Evolutionary conservation across 1,140 invertebrate genomes (phyloP).

Genomic region (Heliconius hermathena): DNA sequence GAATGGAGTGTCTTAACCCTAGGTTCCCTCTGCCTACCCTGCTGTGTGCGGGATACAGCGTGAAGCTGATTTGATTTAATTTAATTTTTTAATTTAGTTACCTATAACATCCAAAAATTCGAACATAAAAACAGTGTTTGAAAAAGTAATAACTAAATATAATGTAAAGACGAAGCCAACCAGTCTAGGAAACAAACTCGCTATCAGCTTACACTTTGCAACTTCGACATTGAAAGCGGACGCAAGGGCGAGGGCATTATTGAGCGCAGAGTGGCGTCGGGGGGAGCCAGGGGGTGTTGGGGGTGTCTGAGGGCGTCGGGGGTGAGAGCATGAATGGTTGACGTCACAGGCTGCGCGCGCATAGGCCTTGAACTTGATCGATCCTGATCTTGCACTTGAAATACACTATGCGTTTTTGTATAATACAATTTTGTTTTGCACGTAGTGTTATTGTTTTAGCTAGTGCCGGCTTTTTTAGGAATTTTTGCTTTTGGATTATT

Average conservation of each 20-base stretch:
- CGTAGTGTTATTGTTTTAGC: slow-evolving; percentile 20
- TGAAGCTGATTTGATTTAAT: too few species aligned
- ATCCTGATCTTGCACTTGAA: slow-evolving; percentile 56
- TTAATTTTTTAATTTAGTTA: too few species aligned
- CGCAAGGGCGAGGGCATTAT: slow-evolving; percentile 29
- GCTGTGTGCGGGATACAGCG: too few species aligned
- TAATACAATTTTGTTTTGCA: slow-evolving; percentile 15
- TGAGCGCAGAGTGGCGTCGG: slow-evolving; percentile 13
- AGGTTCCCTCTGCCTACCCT: too few species aligned
- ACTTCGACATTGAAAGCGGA: slow-evolving; percentile 27
- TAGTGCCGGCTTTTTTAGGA: neutral
- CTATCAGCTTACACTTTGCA: neutral
- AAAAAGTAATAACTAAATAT: too few species aligned
- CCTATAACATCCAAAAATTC: too few species aligned
- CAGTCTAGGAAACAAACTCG: neutral
- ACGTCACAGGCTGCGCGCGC: slow-evolving; percentile 50
- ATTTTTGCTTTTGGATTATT: too few species aligned
- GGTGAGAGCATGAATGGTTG: slow-evolving; percentile 46
- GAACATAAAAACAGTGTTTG: too few species aligned
- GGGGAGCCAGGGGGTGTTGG: slow-evolving; percentile 24
- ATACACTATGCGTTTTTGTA: slow-evolving; percentile 22
- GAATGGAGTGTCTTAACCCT: too few species aligned
- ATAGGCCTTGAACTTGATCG: slow-evolving; percentile 71
- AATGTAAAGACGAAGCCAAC: too few species aligned
- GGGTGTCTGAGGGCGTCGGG: slow-evolving; percentile 16